Evolutionary conservation across 2,113 vertebrate genomes (phyloP).

Genomic region (Nicator chloris): DNA sequence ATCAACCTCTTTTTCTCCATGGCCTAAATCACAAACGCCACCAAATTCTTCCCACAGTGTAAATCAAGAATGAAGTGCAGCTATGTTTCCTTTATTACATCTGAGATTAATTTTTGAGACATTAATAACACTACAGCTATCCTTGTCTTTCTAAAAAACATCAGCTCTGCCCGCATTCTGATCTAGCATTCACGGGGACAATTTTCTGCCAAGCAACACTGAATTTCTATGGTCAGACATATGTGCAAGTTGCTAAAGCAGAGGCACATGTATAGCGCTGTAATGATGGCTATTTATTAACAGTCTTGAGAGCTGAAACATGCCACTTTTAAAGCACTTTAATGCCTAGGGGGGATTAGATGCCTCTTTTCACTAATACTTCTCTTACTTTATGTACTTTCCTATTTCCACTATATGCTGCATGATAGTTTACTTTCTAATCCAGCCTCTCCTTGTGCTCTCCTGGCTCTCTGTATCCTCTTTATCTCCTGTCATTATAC

Average conservation of each 20-base stretch:
- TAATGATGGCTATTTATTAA: neutral
- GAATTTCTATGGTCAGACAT: neutral
- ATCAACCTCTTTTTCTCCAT: neutral
- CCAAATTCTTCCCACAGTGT: neutral
- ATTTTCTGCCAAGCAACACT: neutral
- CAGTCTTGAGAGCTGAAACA: neutral
- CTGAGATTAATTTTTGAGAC: neutral
- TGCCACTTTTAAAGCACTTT: neutral
- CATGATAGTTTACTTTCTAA: neutral
- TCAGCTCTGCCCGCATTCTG: neutral
- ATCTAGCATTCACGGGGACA: neutral
- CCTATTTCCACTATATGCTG: neutral
- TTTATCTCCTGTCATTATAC: neutral
- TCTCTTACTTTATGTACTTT: neutral
- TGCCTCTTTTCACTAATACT: neutral
- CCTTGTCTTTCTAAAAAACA: neutral
- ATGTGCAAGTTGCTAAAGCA: neutral
- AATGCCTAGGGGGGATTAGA: neutral
- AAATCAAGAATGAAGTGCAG: neutral
- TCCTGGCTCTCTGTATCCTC: neutral
- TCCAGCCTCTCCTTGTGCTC: neutral
- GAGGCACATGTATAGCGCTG: neutral
- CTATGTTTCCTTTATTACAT: neutral
- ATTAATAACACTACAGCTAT: neutral
- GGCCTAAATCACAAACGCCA: neutral